These are phyloP conservation scores for Galeopsomyia nigrocyanea DNA, from an alignment of 2,888 invertebrate genomes.

Conservation along the genomic window DNA sequence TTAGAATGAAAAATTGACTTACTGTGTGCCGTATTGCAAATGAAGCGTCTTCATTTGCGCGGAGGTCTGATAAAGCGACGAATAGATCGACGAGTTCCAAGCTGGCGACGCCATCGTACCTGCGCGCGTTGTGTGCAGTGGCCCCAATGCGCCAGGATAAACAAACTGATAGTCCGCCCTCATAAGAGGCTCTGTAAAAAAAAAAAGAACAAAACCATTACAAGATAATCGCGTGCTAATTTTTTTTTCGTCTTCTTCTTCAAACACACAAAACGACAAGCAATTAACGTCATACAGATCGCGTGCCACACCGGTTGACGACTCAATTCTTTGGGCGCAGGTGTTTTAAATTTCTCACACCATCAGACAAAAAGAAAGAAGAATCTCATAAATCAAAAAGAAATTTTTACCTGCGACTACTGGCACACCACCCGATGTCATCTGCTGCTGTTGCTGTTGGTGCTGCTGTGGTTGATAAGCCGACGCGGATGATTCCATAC, in stretches of 20 bases:
- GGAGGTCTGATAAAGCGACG: conserved; percentile 64
- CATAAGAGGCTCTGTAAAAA: conserved; percentile 62
- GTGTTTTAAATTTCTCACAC: background rate
- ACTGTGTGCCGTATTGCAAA: conserved; percentile 64
- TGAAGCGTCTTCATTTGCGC: conserved; percentile 26
- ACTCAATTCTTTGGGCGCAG: conserved; percentile 31
- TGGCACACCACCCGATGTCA: background rate
- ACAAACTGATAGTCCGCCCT: conserved; percentile 66
- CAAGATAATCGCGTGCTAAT: too few relatives aligned
- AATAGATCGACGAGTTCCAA: conserved; percentile 66
- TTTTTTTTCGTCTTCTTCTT: background rate
- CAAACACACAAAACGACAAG: background rate
- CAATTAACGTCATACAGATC: too few relatives aligned
- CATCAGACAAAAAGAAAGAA: conserved; percentile 10
- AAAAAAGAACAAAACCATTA: too few relatives aligned
- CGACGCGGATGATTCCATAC: conserved; percentile 55
- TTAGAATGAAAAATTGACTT: conserved; percentile 32
- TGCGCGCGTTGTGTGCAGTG: conserved; percentile 59
- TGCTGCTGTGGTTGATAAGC: conserved; percentile 46
- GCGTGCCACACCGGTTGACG: conserved; percentile 10
- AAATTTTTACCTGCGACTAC: background rate
- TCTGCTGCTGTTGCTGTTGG: background rate
- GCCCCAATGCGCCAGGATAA: conserved; percentile 66
- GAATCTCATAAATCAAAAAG: conserved; percentile 27
- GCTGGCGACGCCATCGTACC: conserved; percentile 58